These are phyloP conservation scores for Dipodomys spectabilis DNA, from an alignment of 2,113 vertebrate species.

Conservation along the genomic window DNA sequence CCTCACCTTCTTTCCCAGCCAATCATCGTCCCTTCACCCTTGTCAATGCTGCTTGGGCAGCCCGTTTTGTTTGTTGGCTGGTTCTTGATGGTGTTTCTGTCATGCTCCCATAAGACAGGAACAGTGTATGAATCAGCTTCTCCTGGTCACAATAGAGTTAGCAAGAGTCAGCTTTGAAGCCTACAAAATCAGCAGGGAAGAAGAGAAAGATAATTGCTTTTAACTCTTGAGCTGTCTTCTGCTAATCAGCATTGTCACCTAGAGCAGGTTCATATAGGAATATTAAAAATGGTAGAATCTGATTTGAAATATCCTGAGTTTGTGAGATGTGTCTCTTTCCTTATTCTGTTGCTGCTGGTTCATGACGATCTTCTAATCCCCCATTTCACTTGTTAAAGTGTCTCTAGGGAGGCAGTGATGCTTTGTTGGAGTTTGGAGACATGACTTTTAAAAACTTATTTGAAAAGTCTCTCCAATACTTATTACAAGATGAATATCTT, in stretches of 20 bases:
- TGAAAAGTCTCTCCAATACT: neutral
- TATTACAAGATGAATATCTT: neutral
- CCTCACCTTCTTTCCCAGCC: slow-evolving; percentile 59
- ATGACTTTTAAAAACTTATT: slow-evolving; percentile 9
- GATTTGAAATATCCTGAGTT: neutral
- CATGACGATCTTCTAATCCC: neutral
- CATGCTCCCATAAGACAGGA: neutral
- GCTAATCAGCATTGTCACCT: neutral
- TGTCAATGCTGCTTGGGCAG: neutral
- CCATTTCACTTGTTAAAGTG: neutral
- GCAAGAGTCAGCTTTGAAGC: slow-evolving; percentile 8
- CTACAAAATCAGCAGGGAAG: neutral
- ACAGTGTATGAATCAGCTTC: neutral
- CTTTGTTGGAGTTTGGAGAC: neutral
- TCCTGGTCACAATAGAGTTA: neutral
- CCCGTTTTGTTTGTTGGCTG: neutral
- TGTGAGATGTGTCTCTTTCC: neutral
- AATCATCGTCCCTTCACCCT: neutral
- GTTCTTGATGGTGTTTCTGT: neutral
- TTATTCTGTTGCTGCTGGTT: neutral
- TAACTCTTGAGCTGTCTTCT: slow-evolving; percentile 4
- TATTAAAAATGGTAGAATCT: neutral
- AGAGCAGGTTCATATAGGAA: neutral
- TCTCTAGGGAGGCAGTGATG: neutral
- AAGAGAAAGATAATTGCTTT: neutral